Conservation (phyloP, 92 coral and sea anemone species). For the Porites evermanni region DNA sequence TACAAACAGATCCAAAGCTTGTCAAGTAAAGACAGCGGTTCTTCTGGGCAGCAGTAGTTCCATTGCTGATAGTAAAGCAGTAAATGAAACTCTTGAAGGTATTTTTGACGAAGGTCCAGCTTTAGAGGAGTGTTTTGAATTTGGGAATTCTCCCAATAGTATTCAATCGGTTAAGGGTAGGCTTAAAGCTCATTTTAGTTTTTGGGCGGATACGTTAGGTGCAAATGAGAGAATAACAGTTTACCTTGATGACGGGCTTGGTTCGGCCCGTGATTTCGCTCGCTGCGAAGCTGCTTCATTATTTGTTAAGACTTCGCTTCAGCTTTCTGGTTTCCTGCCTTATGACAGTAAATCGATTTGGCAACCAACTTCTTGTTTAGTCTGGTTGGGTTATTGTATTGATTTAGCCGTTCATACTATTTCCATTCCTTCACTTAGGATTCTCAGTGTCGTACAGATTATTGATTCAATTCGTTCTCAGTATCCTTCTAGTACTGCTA, state of each 20-base stretch:
- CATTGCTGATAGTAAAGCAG: not conserved
- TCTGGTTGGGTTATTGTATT: conserved; percentile 19
- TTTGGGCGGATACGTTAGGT: not conserved
- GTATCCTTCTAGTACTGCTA: conserved; percentile 28
- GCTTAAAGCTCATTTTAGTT: not conserved
- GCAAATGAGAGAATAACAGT: too few species aligned
- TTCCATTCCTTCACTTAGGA: not conserved
- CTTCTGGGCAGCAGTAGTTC: not conserved
- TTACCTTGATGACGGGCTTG: too few species aligned
- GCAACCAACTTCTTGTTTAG: conserved; percentile 21
- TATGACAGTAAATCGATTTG: conserved; percentile 26
- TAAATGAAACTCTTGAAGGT: not conserved
- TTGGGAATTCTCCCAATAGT: not conserved
- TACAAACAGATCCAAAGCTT: not conserved
- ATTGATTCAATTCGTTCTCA: not conserved
- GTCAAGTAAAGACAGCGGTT: not conserved
- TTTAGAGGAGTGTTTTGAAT: not conserved
- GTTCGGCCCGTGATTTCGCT: too few species aligned
- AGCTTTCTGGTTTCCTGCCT: conserved; percentile 9
- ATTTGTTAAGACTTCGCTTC: too few species aligned
- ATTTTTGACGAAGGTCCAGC: not conserved
- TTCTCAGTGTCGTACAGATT: conserved; percentile 11
- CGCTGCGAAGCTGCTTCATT: too few species aligned
- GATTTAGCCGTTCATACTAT: conserved; percentile 23
- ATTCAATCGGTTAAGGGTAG: not conserved